Evolutionary conservation across 1,140 invertebrate species (phyloP).

Genomic region (Sminthurinus signatus): DNA sequence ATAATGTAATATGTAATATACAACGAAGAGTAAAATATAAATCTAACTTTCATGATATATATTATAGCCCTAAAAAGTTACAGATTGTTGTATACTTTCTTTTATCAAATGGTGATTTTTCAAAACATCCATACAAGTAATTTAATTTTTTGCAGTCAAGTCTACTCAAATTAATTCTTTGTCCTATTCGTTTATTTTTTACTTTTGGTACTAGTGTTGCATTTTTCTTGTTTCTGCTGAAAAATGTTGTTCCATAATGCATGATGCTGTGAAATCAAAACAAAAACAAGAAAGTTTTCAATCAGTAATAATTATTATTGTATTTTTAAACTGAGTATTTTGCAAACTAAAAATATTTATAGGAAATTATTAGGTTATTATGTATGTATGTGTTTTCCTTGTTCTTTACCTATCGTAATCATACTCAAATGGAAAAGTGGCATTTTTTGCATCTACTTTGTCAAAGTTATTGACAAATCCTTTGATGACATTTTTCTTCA

Average conservation of each 20-base stretch:
- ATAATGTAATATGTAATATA: too few species aligned
- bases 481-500: conserved; percentile 38
- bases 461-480: conserved; percentile 56
- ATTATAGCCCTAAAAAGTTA: conserved; percentile 53
- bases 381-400: too few species aligned
- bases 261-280: conserved; percentile 48
- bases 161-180: conserved; percentile 56
- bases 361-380: too few species aligned
- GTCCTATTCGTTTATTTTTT: conserved; percentile 51
- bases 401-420: too few species aligned
- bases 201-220: conserved; percentile 57
- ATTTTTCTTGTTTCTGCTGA: conserved; percentile 51
- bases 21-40: too few species aligned
- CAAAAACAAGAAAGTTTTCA: too few species aligned
- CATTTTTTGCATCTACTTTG: conserved; percentile 56
- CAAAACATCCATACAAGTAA: conserved; percentile 60
- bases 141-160: conserved; percentile 66
- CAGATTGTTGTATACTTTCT: conserved; percentile 59
- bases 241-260: conserved; percentile 60
- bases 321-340: too few species aligned
- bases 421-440: conserved; percentile 58
- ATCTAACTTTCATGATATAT: too few species aligned
- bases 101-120: conserved; percentile 48
- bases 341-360: too few species aligned
- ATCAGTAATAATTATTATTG: too few species aligned